Evolutionary conservation across 1,140 invertebrate genomes (phyloP).

Genomic region (Holcopasites calliopsidis): DNA sequence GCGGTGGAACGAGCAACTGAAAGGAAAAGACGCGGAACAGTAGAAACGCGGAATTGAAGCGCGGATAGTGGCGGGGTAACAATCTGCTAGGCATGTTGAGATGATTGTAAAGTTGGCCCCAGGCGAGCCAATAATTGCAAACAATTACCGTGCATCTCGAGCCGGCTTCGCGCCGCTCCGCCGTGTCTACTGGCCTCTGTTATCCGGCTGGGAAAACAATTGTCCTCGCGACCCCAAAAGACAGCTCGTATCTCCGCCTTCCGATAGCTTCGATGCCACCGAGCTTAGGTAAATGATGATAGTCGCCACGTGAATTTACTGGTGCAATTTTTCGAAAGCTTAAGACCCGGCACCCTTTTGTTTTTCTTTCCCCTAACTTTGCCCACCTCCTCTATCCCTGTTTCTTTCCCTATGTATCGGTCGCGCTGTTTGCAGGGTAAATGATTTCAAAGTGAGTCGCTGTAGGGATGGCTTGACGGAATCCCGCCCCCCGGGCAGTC

Average conservation of each 20-base stretch:
- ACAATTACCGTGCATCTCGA: constrained; percentile 65
- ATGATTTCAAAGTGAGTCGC: constrained; percentile 70
- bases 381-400: background rate
- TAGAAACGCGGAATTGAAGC: constrained; percentile 21
- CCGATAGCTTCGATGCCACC: constrained; percentile 52
- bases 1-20: background rate
- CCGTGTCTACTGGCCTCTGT: constrained; percentile 40
- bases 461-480: constrained; percentile 53
- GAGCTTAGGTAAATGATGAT: constrained; percentile 76
- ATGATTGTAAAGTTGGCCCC: constrained; percentile 57
- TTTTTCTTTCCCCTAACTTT: constrained; percentile 10
- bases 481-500: constrained; percentile 25
- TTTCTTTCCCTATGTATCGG: background rate
- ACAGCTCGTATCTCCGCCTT: constrained; percentile 55
- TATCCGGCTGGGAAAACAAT: constrained; percentile 64
- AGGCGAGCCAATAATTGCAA: constrained; percentile 66
- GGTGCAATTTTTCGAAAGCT: constrained; percentile 74
- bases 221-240: constrained; percentile 60
- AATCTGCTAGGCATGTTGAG: constrained; percentile 53
- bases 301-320: constrained; percentile 75
- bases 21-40: background rate
- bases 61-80: constrained; percentile 43
- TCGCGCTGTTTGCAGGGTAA: constrained; percentile 48
- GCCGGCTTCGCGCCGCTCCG: constrained; percentile 50
- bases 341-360: constrained; percentile 41